Base-by-base conservation (phyloP, 2,888 invertebrate genomes). In the Pantelozetes paolii region DNA sequence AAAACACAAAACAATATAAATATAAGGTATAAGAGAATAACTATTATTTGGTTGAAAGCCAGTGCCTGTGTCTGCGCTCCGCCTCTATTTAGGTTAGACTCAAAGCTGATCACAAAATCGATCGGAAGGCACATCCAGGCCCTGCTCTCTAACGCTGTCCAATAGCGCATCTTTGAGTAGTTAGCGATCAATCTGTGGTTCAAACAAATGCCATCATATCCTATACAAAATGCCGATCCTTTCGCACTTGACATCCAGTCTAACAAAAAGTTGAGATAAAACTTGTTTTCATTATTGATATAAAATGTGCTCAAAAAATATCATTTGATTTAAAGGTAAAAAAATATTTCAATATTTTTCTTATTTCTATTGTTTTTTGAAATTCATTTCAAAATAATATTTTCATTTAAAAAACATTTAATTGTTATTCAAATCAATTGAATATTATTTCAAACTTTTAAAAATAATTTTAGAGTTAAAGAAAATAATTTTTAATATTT, bases 161-260 rank as follows among this genome's bases (percentile, higher is more conserved):
- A 69, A 69, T 69, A 45, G 69, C 42, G 23, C 45, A 11, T 32
- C 40, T 45, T 26, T 42, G 45, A 26, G 40, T 69, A 23, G 42
- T 42, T 45, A 40, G 69, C 42, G 45, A 69, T 69, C 69, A 69
- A 69, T 69, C 42, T 69, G 42, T 42, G 69, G 69, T 23, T 69
- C 69, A 6, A 69, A 69, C 69, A 69, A 40, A 69, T 69, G 69
- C 26, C 23, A 69, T 69, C 69, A 69, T 69, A 69, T 69, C 69
- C 69, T 69, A 69, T 69, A 69, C 42, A 69, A 69, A 69, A 69
- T 69, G 69, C 69, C 69, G 69, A 9, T 20, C 36, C 67, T 6
- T 26, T 45, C 36, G 30, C 42, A 69, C n/a, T 67, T 69, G 69
- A 69, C 69, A 69, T 69, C 20, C 69, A 69, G 40, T 69, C 45